These are phyloP conservation scores for Masnerella sp. DNA, from an alignment of 2,888 invertebrate species.

Conservation along the genomic window DNA sequence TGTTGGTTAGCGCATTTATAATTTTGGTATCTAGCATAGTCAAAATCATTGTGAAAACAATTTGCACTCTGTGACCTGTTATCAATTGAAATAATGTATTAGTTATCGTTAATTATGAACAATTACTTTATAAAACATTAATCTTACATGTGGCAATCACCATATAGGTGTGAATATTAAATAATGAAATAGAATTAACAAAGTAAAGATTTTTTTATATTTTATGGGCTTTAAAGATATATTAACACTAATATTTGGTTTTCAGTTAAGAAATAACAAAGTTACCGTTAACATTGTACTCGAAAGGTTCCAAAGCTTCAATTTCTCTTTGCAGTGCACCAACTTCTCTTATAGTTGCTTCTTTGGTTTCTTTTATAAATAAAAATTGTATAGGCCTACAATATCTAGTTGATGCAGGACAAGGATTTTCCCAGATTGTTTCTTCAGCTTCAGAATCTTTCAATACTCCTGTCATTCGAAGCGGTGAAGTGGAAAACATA, in stretches of 20 bases:
- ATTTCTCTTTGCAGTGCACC: conserved; percentile 10
- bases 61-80: not conserved
- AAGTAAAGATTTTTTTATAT: no score
- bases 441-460: not conserved
- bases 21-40: conserved; percentile 25
- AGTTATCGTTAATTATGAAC: not conserved
- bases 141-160: no score
- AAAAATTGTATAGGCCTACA: conserved; percentile 18
- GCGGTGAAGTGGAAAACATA: conserved; percentile 17
- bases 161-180: no score
- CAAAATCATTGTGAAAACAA: conserved; percentile 8
- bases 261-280: not conserved
- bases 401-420: conserved; percentile 16
- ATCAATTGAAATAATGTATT: not conserved
- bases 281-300: not conserved
- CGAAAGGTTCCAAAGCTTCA: conserved; percentile 15
- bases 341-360: conserved; percentile 13
- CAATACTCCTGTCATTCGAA: not conserved
- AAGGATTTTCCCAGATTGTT: conserved; percentile 10
- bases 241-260: no score
- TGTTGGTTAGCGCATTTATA: conserved; percentile 19
- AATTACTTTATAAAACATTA: no score
- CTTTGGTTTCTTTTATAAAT: conserved; percentile 13
- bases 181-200: no score
- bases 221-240: no score